Evolutionary conservation across 2,888 invertebrate species (phyloP).

Genomic region (Polietes domitor): DNA sequence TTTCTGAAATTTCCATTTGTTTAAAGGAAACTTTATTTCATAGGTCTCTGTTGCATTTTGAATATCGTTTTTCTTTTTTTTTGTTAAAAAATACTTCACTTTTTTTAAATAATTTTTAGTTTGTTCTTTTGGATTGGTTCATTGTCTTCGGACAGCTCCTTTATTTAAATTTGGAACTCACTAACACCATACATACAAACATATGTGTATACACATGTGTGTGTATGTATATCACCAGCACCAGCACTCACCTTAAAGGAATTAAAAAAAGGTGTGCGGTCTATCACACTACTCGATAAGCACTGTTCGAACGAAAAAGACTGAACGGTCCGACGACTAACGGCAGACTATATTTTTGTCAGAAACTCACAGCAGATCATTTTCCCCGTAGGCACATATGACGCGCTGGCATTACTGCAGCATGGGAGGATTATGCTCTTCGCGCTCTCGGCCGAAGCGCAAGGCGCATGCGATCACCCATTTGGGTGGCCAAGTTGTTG

Average conservation of each 20-base stretch:
- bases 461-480: constrained; percentile 54
- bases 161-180: constrained; percentile 67
- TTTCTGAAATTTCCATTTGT: constrained; percentile 12
- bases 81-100: constrained; percentile 16
- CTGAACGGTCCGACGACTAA: constrained; percentile 82
- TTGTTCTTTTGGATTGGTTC: constrained; percentile 42
- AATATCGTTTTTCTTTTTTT: constrained; percentile 1
- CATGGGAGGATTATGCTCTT: constrained; percentile 16
- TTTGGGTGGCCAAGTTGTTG: constrained; percentile 30
- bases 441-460: neutral
- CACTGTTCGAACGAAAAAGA: constrained; percentile 80
- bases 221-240: constrained; percentile 51
- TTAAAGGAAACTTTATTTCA: neutral
- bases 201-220: constrained; percentile 61
- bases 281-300: constrained; percentile 80
- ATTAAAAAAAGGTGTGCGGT: constrained; percentile 80
- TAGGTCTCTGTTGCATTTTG: constrained; percentile 20
- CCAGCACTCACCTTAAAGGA: constrained; percentile 81
- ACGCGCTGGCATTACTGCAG: constrained; percentile 30
- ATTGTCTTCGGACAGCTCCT: constrained; percentile 52
- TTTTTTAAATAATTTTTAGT: constrained; percentile 31
- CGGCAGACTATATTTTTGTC: constrained; percentile 81
- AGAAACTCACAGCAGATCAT: constrained; percentile 75
- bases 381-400: constrained; percentile 62
- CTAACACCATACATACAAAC: constrained; percentile 65